These are phyloP conservation scores for Copidosoma floridanum DNA, from an alignment of 1,140 invertebrate genomes.

Conservation along the genomic window DNA sequence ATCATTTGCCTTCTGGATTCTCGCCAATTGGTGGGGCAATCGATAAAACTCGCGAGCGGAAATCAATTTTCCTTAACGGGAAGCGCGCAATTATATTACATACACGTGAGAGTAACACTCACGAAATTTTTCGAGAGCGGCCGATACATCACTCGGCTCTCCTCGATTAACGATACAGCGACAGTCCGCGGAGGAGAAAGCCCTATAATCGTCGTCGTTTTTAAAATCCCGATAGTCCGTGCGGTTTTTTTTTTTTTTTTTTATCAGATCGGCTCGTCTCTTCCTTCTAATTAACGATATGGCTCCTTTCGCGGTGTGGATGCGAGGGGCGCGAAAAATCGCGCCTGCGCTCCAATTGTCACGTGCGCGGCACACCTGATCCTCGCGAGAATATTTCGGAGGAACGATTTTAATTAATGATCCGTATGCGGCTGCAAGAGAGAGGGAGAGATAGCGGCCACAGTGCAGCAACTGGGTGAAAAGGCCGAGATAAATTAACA, in stretches of 20 bases:
- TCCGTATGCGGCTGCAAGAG: too few relatives aligned
- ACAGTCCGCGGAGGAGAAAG: background rate
- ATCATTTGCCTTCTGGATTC: too few relatives aligned
- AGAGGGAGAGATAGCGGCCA: too few relatives aligned
- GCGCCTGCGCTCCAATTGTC: background rate
- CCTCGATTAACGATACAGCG: background rate
- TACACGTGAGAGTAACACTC: too few relatives aligned
- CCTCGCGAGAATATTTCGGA: background rate
- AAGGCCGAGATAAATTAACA: slow-evolving; percentile 9
- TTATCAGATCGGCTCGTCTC: slow-evolving; percentile 10
- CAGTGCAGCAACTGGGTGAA: slow-evolving; percentile 4
- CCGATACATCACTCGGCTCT: too few relatives aligned
- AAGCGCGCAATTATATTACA: slow-evolving; percentile 7
- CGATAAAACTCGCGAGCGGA: background rate
- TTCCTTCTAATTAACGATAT: slow-evolving; percentile 10
- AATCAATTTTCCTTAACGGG: background rate
- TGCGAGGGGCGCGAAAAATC: background rate
- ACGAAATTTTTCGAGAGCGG: background rate
- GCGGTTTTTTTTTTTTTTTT: background rate
- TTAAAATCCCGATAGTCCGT: slow-evolving; percentile 24
- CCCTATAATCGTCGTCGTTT: slow-evolving; percentile 16
- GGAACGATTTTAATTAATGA: slow-evolving; percentile 20
- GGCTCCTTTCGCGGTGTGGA: background rate
- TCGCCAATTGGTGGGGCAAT: too few relatives aligned
- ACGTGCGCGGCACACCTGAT: background rate